phyloP scores from a whole-genome alignment of 2,113 vertebrate genomes.

The Mystacornis crossleyi region DNA sequence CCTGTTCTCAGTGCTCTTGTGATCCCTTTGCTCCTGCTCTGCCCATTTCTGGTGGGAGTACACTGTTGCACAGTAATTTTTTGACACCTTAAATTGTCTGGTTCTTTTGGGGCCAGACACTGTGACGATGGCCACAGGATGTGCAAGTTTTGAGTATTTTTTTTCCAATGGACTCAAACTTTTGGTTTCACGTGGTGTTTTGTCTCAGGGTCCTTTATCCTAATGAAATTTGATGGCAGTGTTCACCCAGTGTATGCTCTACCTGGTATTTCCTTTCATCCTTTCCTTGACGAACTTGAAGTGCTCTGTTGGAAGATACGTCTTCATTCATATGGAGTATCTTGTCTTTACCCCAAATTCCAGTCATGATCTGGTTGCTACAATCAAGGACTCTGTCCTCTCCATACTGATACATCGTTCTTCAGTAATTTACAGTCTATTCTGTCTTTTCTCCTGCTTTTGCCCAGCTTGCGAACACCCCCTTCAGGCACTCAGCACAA shows the following conservation, averaged over 20 bases:
- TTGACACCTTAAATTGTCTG: not conserved
- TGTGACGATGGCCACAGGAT: not conserved
- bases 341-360: not conserved
- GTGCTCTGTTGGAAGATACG: not conserved
- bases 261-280: not conserved
- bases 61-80: not conserved
- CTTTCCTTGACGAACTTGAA: not conserved
- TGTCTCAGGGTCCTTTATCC: not conserved
- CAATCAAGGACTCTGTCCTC: not conserved
- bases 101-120: not conserved
- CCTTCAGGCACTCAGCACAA: not conserved
- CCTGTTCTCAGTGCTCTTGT: not conserved
- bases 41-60: not conserved
- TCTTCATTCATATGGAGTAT: not conserved
- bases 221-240: not conserved
- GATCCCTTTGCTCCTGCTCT: not conserved
- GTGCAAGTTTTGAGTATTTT: not conserved
- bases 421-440: not conserved
- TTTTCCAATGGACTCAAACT: not conserved
- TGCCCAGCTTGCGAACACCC: not conserved
- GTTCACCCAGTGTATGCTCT: not conserved
- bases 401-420: not conserved
- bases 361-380: not conserved
- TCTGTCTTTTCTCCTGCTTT: not conserved
- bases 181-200: not conserved